Evolutionary conservation across 2,113 vertebrate species (phyloP).

Genomic region (Phaetusa simplex): DNA sequence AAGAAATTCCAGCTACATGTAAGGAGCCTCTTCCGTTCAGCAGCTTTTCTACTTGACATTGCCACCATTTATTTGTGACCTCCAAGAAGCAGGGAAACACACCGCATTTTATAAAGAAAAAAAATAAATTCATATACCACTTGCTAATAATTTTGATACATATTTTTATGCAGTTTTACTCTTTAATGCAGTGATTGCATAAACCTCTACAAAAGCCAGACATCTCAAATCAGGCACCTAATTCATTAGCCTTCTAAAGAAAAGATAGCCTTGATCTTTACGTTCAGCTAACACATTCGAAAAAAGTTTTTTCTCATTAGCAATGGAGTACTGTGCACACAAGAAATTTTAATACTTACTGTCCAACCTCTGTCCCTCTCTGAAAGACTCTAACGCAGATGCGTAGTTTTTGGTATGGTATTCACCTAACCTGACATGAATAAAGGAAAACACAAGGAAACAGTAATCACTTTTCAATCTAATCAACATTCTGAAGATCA

Average conservation of each 20-base stretch:
- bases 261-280: not conserved
- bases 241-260: not conserved
- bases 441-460: slow-evolving; percentile 23
- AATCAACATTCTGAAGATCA: not conserved
- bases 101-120: not conserved
- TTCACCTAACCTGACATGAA: slow-evolving; percentile 86
- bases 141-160: not conserved
- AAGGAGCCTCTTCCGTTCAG: not conserved
- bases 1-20: not conserved
- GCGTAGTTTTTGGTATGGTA: slow-evolving; percentile 87
- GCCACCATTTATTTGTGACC: not conserved
- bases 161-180: not conserved
- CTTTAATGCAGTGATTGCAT: not conserved
- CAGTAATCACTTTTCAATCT: not conserved
- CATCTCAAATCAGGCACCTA: not conserved
- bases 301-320: not conserved
- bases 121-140: not conserved
- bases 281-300: not conserved
- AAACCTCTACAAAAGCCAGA: not conserved
- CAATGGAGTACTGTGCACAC: not conserved
- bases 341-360: slow-evolving; percentile 78
- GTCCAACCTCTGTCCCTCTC: slow-evolving; percentile 85
- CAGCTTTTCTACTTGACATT: not conserved
- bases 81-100: not conserved
- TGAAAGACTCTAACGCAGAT: slow-evolving; percentile 85